Conservation (phyloP, 2,888 invertebrate species). For the Baronia brevicornis region DNA sequence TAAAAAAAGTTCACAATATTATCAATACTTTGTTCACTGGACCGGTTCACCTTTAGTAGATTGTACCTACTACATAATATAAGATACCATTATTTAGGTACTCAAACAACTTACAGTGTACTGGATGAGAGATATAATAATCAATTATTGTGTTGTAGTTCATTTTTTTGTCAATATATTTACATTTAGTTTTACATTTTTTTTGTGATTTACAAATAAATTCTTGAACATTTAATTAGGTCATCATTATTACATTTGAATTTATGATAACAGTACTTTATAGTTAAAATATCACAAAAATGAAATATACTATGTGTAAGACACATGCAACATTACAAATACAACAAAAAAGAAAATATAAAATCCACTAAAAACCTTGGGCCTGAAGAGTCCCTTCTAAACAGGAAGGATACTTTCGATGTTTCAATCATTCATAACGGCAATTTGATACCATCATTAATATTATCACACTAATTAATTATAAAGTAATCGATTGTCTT, state of each 20-base stretch:
- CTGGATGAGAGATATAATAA: conserved; percentile 67
- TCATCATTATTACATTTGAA: conserved; percentile 74
- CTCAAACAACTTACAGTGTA: conserved; percentile 71
- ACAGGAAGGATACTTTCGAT: conserved; percentile 78
- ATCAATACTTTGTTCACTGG: conserved; percentile 75
- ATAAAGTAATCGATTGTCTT: conserved; percentile 75
- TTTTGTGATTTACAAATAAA: conserved; percentile 76
- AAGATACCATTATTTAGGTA: conserved; percentile 65
- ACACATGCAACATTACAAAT: conserved; percentile 76
- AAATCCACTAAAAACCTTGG: conserved; percentile 75
- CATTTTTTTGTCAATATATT: conserved; percentile 73
- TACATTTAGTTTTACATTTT: conserved; percentile 77
- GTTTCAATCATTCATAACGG: conserved; percentile 72
- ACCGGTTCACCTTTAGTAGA: conserved; percentile 71
- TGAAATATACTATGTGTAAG: conserved; percentile 77
- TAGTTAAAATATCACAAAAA: conserved; percentile 78
- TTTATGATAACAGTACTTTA: conserved; percentile 76
- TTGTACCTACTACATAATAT: conserved; percentile 63
- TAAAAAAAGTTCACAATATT: conserved; percentile 75
- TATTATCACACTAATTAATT: conserved; percentile 75
- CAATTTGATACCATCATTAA: conserved; percentile 72
- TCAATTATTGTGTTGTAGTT: conserved; percentile 74
- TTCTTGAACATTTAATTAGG: conserved; percentile 76
- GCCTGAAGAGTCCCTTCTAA: conserved; percentile 73
- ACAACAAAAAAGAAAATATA: conserved; percentile 74